Percentiles rank a stretch among this genome's conserved stretches.
Conservation (phyloP, 2,113 vertebrate species). For the Colaptes auratus region DNA sequence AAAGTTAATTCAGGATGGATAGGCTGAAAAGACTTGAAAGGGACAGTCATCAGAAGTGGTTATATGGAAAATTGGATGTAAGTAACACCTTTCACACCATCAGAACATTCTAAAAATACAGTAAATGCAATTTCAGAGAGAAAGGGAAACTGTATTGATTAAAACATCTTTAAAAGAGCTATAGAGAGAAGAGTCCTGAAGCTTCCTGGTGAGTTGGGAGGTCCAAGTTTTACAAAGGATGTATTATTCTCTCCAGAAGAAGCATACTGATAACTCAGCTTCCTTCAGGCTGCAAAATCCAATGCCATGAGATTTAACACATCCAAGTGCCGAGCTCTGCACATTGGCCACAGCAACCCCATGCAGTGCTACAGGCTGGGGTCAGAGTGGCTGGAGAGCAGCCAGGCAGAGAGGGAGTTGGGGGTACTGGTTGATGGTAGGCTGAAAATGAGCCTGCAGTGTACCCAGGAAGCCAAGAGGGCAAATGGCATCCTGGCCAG, state of each 20-base stretch:
- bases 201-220: background rate
- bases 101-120: slow-evolving; percentile 77
- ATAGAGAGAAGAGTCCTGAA: background rate
- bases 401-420: too few relatives aligned
- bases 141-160: slow-evolving; percentile 53
- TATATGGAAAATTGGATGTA: slow-evolving; percentile 78
- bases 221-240: background rate
- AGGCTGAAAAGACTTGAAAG: slow-evolving; percentile 72
- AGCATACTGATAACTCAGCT: background rate
- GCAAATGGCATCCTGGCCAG: too few relatives aligned
- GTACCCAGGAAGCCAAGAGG: too few relatives aligned
- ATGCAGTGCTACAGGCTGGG: too few relatives aligned
- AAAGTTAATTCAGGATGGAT: slow-evolving; percentile 79
- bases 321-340: too few relatives aligned
- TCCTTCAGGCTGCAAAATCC: background rate
- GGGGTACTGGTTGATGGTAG: too few relatives aligned
- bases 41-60: slow-evolving; percentile 75
- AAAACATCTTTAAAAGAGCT: slow-evolving; percentile 60
- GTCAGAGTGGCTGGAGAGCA: too few relatives aligned
- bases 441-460: too few relatives aligned
- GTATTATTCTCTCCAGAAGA: background rate
- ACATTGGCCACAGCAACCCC: too few relatives aligned
- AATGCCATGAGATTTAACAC: too few relatives aligned
- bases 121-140: slow-evolving; percentile 67
- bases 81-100: slow-evolving; percentile 69